Conservation (phyloP, 2,113 vertebrate genomes). For the Picathartes gymnocephalus region DNA sequence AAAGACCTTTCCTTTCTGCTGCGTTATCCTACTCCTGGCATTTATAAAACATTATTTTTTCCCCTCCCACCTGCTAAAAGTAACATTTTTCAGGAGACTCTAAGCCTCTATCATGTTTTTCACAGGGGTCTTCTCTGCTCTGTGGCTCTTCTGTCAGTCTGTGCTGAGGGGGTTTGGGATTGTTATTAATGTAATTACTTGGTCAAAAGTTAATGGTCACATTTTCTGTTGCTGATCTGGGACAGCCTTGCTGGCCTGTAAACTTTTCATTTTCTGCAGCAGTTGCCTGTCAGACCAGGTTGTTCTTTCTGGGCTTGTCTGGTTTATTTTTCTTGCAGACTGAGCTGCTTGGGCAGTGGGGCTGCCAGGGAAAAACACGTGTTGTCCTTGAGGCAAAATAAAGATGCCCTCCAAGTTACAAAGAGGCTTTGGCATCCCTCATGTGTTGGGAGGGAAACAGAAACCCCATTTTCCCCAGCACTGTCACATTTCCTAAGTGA, state of each 20-base stretch:
- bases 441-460: neutral
- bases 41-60: neutral
- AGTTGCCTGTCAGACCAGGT: neutral
- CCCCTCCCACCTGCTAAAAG: neutral
- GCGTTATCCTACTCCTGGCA: neutral
- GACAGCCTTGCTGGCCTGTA: neutral
- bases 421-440: neutral
- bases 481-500: neutral
- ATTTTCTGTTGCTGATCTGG: neutral
- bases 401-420: conserved; percentile 19
- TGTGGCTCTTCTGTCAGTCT: fast-evolving
- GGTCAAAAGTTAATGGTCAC: fast-evolving
- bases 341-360: neutral
- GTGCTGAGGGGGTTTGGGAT: neutral
- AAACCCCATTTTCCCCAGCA: neutral
- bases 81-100: neutral
- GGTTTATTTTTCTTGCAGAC: neutral
- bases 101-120: neutral
- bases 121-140: neutral
- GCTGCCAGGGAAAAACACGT: neutral
- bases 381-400: conserved; percentile 25
- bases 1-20: conserved; percentile 25
- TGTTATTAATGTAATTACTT: neutral
- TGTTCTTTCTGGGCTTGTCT: neutral
- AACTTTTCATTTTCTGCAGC: neutral